Base-by-base conservation (phyloP, 2,113 vertebrate species). In the Oxyruncus cristatus region DNA sequence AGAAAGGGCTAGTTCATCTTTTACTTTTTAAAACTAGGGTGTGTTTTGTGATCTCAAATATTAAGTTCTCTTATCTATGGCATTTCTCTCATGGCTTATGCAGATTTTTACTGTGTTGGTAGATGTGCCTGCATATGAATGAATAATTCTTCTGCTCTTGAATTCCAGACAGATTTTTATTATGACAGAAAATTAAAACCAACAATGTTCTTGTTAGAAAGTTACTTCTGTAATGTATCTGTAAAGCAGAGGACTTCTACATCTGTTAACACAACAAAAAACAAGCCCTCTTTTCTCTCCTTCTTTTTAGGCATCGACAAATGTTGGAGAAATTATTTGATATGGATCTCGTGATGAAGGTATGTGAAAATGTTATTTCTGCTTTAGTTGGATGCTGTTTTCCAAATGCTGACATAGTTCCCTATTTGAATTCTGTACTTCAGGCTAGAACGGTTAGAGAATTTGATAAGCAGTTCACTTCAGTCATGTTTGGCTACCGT, bases 331-430 rank as follows among this genome's bases (percentile, higher is more conserved):
- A 99, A 93, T 98, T 98, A 94, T 99, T 99, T 93, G 98, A 99
- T 97, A 99, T 99, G 93, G 99, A 99, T 95, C 98, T 99, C 32
- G 98, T 99, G 86, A 99, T 99, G 99, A 99, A 99, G 99, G 99
- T 99, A 97, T 76, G 97, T 96, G 50, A 87, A 80, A 86, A 65
- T 47, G 17, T 70, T 82, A 33, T 49, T 89, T 90, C 52, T 95
- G 56, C 74, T 92, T 89, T 71, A 77, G 47, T 74, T 93, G 89
- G 55, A 30, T 93, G 52, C 67, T 95, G 46, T 83, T 81, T 89
- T 91, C 61, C 24, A 62, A 86, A 79, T 66, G 58, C 70, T 95
- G 75, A 95, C 52, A 26, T 24, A 71, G 65, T 93, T 88, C 55
- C 82, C 72, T 94, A 26, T 92, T 85, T 93, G 63, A 93, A 95